These are phyloP conservation scores for Pangasianodon hypophthalmus DNA, from an alignment of 2,113 vertebrate genomes.

Conservation along the genomic window DNA sequence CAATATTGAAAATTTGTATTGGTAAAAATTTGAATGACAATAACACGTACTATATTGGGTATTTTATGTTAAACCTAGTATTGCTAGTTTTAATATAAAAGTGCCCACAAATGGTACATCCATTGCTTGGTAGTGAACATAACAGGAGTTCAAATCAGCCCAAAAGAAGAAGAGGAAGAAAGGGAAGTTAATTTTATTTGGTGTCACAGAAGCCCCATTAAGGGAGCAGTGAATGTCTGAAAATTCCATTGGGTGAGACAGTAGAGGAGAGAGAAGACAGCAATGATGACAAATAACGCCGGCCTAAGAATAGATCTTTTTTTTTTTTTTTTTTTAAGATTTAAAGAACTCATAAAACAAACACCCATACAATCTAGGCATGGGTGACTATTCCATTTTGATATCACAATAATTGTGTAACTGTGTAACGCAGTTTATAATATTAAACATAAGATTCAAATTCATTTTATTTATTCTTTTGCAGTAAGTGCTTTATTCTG, in stretches of 20 bases:
- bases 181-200: conserved; percentile 43
- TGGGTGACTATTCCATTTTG: no score
- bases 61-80: neutral
- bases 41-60: neutral
- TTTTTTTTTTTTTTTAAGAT: no score
- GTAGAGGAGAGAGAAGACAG: conserved; percentile 33
- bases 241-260: conserved; percentile 48
- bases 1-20: neutral
- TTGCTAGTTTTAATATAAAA: neutral
- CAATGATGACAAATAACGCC: conserved; percentile 47
- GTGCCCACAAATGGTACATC: neutral
- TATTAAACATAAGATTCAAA: no score
- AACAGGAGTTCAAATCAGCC: neutral
- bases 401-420: no score
- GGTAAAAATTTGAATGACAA: no score
- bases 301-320: neutral
- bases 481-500: neutral
- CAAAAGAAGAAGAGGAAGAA: neutral
- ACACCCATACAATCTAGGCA: no score
- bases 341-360: no score
- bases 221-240: conserved; percentile 29
- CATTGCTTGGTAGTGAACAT: neutral
- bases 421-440: no score
- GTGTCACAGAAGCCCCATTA: conserved; percentile 48
- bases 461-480: neutral